Conservation (phyloP, 2,888 invertebrate genomes). For the Nemotelus nigrinus region DNA sequence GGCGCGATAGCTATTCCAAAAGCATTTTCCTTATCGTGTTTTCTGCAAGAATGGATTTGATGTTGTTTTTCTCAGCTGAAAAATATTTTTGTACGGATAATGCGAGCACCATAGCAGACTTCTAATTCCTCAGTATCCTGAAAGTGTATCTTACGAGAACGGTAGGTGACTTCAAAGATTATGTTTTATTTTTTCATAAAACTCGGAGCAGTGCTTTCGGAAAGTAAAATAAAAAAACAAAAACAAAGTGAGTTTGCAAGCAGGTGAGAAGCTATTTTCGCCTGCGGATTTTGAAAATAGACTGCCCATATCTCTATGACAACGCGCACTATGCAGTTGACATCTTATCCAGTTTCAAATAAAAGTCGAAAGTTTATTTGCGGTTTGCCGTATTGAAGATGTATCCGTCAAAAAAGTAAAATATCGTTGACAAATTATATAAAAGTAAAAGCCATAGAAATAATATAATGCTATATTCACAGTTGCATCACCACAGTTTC, state of each 20-base stretch:
- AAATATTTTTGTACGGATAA: slow-evolving; percentile 9
- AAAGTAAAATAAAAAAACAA: background rate
- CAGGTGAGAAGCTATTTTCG: background rate
- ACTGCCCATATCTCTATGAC: no score
- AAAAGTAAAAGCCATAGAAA: no score
- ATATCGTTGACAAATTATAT: no score
- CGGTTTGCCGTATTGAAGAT: no score
- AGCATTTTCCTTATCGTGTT: slow-evolving; percentile 52
- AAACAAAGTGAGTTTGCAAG: background rate
- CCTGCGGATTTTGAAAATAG: no score
- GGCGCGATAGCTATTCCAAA: slow-evolving; percentile 45
- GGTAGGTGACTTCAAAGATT: slow-evolving; percentile 21
- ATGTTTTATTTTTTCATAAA: background rate
- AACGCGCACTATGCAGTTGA: no score
- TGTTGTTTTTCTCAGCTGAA: slow-evolving; percentile 23
- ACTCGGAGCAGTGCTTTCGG: background rate
- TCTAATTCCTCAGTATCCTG: background rate
- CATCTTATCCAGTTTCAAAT: no score
- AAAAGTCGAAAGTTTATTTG: no score
- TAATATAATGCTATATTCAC: no score
- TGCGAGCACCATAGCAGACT: background rate
- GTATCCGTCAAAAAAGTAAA: no score
- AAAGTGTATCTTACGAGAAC: slow-evolving; percentile 4
- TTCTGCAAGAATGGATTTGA: slow-evolving; percentile 51
- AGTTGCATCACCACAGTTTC: no score